Evolutionary conservation across 2,888 invertebrate species (phyloP), one percentile per base, ranked within the genome.

Genomic region (Netelia fuscicornis): DNA sequence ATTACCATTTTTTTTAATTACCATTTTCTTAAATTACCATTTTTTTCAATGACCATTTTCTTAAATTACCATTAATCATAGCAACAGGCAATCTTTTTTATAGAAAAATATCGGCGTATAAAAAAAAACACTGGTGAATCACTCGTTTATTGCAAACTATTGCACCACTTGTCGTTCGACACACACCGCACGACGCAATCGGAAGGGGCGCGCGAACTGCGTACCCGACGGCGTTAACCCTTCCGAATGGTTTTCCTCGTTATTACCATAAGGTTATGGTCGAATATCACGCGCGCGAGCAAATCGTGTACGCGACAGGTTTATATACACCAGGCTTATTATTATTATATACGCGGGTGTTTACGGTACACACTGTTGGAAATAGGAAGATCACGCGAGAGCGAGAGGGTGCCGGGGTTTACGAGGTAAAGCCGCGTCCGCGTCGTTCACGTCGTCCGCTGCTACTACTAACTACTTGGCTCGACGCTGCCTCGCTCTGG

Each of bases 381-480:
- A 2, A 48, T 13, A 10, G 48, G 9, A 58, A 20, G 20, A 58
- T 5, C 3, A 25, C 9, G 9, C 48, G 11, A 1, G 48, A 6
- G 48, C 58, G 58, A 5, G 58, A 20, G 58, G 20, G 6, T 17
- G 17, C 58, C 20, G 58, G 20, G 20, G 20, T 20, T 17, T 58
- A 17, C 9, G 17, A 17, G 9, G 58, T 58, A 58, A n/a, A 58
- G 25, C 3, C 76, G 65, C 70, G 70, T 25, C 77, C 77, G 77
- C 70, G 77, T 77, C 76, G 71, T 25, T 82, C 77, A 71, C 70
- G 77, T 77, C 76, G 71, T 82, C 71, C 77, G 83, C 71, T 37
- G 56, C 72, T 77, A 81, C 84, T 67, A 82, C 79, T 72, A 80
- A 80, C 82, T 60, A 82, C 85, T 60, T 81, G 70, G 74, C 78